These are phyloP conservation scores for Hylaea fasciaria DNA, from an alignment of 2,888 invertebrate species.

Conservation along the genomic window DNA sequence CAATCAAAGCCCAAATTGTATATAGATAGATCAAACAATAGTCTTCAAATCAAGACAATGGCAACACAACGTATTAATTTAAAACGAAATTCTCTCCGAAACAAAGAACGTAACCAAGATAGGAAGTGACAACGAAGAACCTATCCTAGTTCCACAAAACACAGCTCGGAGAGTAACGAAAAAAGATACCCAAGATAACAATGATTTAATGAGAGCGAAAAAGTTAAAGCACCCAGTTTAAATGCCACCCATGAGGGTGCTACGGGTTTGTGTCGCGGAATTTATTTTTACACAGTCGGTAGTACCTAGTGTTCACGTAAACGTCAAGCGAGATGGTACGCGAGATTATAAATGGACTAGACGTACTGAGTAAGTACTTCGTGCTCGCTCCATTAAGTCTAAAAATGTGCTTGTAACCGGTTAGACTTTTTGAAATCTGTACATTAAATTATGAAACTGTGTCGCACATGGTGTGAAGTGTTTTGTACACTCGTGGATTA, in stretches of 20 bases:
- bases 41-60: too few species aligned
- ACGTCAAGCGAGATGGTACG: conserved; percentile 11
- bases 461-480: too few species aligned
- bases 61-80: conserved; percentile 13
- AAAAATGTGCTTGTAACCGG: neutral
- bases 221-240: conserved; percentile 57
- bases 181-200: conserved; percentile 65
- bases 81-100: conserved; percentile 6
- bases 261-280: conserved; percentile 36
- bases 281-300: conserved; percentile 30
- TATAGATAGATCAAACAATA: too few species aligned
- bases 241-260: conserved; percentile 59
- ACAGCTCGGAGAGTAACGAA: conserved; percentile 45
- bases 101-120: conserved; percentile 37
- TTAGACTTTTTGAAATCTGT: too few species aligned
- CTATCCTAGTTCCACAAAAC: conserved; percentile 40
- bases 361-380: neutral
- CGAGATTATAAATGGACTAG: conserved; percentile 22
- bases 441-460: too few species aligned
- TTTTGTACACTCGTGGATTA: too few species aligned
- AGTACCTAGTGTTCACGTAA: conserved; percentile 11
- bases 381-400: neutral
- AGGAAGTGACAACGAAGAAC: conserved; percentile 38
- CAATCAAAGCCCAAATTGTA: neutral
- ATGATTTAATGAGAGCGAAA: conserved; percentile 71